A percentile compares a stretch with the other conserved stretches of the same genome.
Conservation (phyloP, 1,140 invertebrate genomes). For the Catajapyx aquilonaris region DNA sequence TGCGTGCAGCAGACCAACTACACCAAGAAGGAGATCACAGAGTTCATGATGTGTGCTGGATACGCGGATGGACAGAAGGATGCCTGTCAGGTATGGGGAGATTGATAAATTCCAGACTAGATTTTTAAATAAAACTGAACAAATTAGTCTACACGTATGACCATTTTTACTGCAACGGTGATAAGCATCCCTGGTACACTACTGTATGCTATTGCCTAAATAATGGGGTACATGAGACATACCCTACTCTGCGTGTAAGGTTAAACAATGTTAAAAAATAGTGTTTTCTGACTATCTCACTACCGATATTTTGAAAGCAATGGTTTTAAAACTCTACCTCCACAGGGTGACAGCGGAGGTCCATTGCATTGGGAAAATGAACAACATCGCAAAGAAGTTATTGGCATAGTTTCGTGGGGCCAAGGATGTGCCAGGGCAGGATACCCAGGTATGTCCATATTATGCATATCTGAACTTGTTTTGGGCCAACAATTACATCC, state of each 20-base stretch:
- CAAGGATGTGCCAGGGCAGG: conserved; percentile 4
- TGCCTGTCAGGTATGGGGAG: conserved; percentile 47
- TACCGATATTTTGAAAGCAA: neutral
- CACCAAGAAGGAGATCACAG: conserved; percentile 50
- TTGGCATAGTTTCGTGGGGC: conserved; percentile 10
- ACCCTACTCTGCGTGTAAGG: neutral
- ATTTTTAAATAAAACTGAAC: too few species aligned
- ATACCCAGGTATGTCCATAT: too few species aligned
- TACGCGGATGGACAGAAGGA: conserved; percentile 55
- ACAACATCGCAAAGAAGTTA: conserved; percentile 11
- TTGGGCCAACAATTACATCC: too few species aligned
- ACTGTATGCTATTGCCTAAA: neutral
- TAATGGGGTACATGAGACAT: neutral
- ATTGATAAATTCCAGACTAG: too few species aligned
- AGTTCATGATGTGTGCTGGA: conserved; percentile 71
- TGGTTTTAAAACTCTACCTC: neutral
- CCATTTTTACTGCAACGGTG: too few species aligned
- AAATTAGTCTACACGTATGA: too few species aligned
- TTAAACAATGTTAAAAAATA: neutral
- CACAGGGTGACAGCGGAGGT: conserved; percentile 12
- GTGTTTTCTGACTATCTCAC: neutral
- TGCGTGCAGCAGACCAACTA: conserved; percentile 58
- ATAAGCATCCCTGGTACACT: neutral
- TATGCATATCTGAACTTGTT: too few species aligned
- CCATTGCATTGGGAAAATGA: conserved; percentile 14